These are phyloP conservation scores for Tachysurus fulvidraco DNA, from an alignment of 2,113 vertebrate species.

Conservation along the genomic window DNA sequence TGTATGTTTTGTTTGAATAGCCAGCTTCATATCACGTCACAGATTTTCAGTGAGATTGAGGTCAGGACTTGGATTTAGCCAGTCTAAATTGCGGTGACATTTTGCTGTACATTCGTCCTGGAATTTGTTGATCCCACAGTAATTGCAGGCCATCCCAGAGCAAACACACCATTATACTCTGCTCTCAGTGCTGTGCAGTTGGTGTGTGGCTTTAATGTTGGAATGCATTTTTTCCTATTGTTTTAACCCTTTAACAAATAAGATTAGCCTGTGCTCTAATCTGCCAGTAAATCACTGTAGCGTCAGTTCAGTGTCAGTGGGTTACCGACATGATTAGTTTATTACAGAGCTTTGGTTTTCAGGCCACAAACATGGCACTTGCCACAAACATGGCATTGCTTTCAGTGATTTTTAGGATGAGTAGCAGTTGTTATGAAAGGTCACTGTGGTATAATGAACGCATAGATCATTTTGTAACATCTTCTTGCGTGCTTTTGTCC, in stretches of 20 bases:
- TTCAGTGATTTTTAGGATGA: background rate
- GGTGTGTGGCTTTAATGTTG: background rate
- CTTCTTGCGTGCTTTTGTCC: background rate
- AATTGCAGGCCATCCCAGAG: background rate
- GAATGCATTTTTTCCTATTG: background rate
- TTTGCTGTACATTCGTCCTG: background rate
- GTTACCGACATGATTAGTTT: no score
- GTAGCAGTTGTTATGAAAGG: background rate
- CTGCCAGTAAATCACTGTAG: background rate
- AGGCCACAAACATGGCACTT: background rate
- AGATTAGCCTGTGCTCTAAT: background rate
- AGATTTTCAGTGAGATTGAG: background rate
- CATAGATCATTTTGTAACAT: background rate
- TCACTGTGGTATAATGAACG: background rate
- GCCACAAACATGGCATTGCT: no score
- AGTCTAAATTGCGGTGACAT: conserved; percentile 5
- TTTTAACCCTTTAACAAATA: background rate
- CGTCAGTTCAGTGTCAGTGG: background rate
- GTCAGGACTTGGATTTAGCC: background rate
- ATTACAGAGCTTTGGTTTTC: background rate
- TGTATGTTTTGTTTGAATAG: background rate
- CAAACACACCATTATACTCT: conserved; percentile 1
- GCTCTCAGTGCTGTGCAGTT: no score
- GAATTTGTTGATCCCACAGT: background rate
- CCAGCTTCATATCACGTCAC: background rate